Evolutionary conservation across 2,113 vertebrate genomes (phyloP), one percentile per base, ranked within the genome.

Genomic region (Erpornis zantholeuca): DNA sequence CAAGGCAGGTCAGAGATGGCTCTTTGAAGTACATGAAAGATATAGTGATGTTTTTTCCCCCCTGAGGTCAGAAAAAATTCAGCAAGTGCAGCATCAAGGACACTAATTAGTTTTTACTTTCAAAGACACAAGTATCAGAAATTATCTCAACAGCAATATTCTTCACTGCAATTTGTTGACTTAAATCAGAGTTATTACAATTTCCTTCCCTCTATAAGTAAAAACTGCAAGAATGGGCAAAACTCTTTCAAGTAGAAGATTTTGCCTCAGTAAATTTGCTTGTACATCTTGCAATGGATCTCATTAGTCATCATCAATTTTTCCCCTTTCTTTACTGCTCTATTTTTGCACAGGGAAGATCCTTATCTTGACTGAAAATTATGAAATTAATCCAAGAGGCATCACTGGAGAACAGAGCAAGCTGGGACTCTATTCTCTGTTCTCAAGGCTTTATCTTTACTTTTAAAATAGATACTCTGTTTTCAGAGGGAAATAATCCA

Each of bases 1-100:
- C 27, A 78, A 81, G 38, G 52, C 53, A 88, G 44, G 61, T 63
- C 82, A 80, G 29, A 82, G 36, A 53, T 22, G 19, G 16, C 29
- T 82, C 86, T 95, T 25, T 81, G 71, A 86, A 89, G n/a, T 73
- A 63, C 20, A 40, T 91, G 59, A 93, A 82, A 96, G n/a, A 56
- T 42, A 42, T 1, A 83, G 19, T 23, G 54, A 71, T 75, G 24
- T 61, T 69, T 81, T 69, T 31, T 7, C 8, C 2, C 12, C 15
- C 1, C 6, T n/a, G 3, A 66, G 40, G n/a, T 87, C 52, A 81
- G n/a, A 60, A 35, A 60, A 72, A 85, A 77, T 54, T 61, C 45
- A 45, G 25, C 10, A 40, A 86, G 45, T 56, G n/a, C 15, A 84
- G 44, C 25, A 81, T 52, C n/a, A 40, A 7, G 12, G 60, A 49